phyloP scores from a whole-genome alignment of 2,113 vertebrate species.

The Oplegnathus fasciatus region DNA sequence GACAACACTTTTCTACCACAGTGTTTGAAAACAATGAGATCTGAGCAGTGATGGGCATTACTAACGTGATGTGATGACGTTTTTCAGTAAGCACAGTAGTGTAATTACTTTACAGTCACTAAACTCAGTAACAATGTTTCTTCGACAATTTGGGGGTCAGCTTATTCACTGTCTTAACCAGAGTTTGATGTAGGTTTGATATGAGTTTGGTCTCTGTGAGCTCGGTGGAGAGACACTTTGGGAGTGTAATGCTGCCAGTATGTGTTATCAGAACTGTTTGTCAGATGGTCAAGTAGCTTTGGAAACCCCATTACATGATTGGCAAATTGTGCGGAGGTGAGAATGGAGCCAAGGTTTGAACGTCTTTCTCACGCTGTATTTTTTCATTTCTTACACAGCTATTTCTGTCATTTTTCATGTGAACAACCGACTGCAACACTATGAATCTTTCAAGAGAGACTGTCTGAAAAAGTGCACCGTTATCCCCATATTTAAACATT shows the following conservation, averaged over 20 bases:
- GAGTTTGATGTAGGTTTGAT: not conserved
- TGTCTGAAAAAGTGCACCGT: no score
- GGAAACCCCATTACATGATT: not conserved
- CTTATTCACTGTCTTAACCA: not conserved
- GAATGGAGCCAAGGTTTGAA: not conserved
- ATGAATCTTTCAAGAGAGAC: not conserved
- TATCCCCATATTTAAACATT: no score
- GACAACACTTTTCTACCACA: not conserved
- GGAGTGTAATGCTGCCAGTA: not conserved
- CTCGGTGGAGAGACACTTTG: not conserved
- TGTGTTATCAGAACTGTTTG: not conserved
- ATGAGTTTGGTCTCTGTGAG: not conserved
- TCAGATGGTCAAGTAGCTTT: not conserved
- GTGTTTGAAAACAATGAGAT: slow-evolving; percentile 26
- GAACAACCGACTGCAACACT: not conserved
- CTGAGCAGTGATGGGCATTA: not conserved
- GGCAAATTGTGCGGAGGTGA: no score
- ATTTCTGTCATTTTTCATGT: not conserved
- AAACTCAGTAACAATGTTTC: not conserved
- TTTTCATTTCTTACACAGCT: not conserved
- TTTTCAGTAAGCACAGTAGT: not conserved
- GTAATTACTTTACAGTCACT: not conserved
- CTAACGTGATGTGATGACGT: not conserved
- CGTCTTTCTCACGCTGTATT: not conserved
- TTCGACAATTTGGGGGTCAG: not conserved